Conservation (phyloP, 1,140 invertebrate species). For the Trichogramma pretiosum region DNA sequence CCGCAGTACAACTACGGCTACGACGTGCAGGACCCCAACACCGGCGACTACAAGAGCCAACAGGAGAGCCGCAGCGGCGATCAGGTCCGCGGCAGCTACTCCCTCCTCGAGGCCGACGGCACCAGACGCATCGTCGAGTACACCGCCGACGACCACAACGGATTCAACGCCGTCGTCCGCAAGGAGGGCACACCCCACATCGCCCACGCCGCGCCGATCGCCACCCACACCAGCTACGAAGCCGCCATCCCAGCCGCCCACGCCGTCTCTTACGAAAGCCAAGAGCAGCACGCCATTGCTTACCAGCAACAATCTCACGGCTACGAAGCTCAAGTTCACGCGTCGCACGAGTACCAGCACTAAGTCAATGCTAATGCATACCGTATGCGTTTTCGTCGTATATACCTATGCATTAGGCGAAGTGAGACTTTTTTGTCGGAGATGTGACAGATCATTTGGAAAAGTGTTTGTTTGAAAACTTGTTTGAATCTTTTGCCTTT, state of each 20-base stretch:
- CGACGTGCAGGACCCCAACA: slow-evolving; percentile 47
- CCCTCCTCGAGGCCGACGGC: slow-evolving; percentile 50
- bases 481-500: too few relatives aligned
- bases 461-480: too few relatives aligned
- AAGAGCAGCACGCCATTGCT: not conserved
- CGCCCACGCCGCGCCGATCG: slow-evolving; percentile 24
- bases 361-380: too few relatives aligned
- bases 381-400: too few relatives aligned
- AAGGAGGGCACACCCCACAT: slow-evolving; percentile 43
- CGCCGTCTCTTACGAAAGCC: not conserved
- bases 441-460: too few relatives aligned
- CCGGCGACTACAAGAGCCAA: slow-evolving; percentile 48
- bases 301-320: too few relatives aligned
- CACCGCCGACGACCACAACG: slow-evolving; percentile 47
- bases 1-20: slow-evolving; percentile 51
- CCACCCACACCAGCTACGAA: slow-evolving; percentile 24
- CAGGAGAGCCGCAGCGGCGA: slow-evolving; percentile 48
- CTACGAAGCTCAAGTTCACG: too few relatives aligned
- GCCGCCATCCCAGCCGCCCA: slow-evolving; percentile 8
- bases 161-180: slow-evolving; percentile 52
- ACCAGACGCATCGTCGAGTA: slow-evolving; percentile 49
- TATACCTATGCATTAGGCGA: too few relatives aligned
- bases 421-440: too few relatives aligned
- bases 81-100: slow-evolving; percentile 48
- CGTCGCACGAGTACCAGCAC: too few relatives aligned